Evolutionary conservation across 2,888 invertebrate species (phyloP), one percentile per base, ranked within the genome.

Genomic region (Nysson spinosus): DNA sequence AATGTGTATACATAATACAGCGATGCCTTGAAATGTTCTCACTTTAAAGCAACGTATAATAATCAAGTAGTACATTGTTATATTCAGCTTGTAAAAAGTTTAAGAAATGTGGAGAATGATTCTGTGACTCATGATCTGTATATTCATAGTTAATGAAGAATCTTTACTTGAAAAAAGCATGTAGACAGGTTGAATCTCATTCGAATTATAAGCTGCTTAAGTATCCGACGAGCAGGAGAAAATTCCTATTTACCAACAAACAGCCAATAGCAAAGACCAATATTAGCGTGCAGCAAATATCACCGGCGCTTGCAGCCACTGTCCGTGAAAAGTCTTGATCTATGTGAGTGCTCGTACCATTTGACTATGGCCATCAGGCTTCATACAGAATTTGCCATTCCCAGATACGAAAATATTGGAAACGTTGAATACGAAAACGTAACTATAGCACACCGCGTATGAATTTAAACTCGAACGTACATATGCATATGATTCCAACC

Each of bases 161-260:
- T n/a, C 14, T 19, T 14, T n/a, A 20, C 24, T 7, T 22, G n/a
- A 49, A 61, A 56, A 44, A 52, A 71, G 44, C 30, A 19, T 19
- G 1, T 28, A 9, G 22, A 39, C 47, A 39, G 39, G 11, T 55
- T n/a, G 50, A 62, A 67, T 50, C 52, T 35, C 43, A 52, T 47
- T 63, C 19, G 24, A 34, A 24, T n/a, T 28, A 37, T 44, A 34
- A 39, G 39, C 34, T 43, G 57, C 49, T 42, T 57, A 52, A 64
- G 65, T 65, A 58, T 47, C 37, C 62, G 19, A 19, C 43, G 26
- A 39, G 26, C 49, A 46, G 32, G 43, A 70, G 68, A 74, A 74
- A 74, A 69, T 68, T 74, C 62, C 62, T 74, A 65, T 74, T 74
- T 74, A 68, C 75, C 68, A 51, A 60, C 68, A 74, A 74, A 74